Conservation (phyloP, 2,888 invertebrate genomes). For the Xestia rhomboidea region DNA sequence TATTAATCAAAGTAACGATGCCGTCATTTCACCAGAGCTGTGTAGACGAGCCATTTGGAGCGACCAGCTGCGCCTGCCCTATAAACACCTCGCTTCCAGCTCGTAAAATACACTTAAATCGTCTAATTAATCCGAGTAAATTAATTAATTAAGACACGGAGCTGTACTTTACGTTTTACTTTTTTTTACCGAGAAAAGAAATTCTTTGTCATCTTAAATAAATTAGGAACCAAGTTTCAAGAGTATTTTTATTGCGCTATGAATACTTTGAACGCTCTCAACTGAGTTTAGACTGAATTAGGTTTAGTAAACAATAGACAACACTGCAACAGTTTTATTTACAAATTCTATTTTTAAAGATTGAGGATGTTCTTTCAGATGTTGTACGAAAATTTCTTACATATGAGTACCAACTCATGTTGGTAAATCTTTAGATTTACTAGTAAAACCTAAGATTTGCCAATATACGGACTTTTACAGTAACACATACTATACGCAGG, state of each 20-base stretch:
- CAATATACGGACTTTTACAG: background rate
- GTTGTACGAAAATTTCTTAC: background rate
- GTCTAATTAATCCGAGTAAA: conserved; percentile 77
- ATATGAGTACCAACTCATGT: background rate
- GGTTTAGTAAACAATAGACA: conserved; percentile 26
- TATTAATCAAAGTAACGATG: conserved; percentile 57
- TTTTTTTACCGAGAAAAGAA: conserved; percentile 67
- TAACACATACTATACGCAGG: too few species aligned
- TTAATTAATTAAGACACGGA: conserved; percentile 76
- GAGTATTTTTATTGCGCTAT: conserved; percentile 61
- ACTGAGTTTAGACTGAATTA: conserved; percentile 21
- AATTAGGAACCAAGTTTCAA: conserved; percentile 70
- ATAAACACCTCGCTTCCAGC: conserved; percentile 68
- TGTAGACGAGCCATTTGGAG: conserved; percentile 48
- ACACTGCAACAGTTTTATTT: conserved; percentile 19
- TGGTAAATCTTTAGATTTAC: background rate
- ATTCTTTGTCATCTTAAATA: conserved; percentile 70
- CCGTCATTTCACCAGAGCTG: conserved; percentile 48
- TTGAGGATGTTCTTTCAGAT: background rate
- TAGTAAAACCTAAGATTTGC: background rate
- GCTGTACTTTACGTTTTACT: conserved; percentile 61
- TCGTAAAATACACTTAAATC: conserved; percentile 76
- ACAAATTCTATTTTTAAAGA: conserved; percentile 25
- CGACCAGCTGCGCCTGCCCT: conserved; percentile 64
- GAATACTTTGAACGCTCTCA: conserved; percentile 32